Evolutionary conservation across 1,140 invertebrate genomes (phyloP).

Genomic region (Ctenoplectra terminalis): DNA sequence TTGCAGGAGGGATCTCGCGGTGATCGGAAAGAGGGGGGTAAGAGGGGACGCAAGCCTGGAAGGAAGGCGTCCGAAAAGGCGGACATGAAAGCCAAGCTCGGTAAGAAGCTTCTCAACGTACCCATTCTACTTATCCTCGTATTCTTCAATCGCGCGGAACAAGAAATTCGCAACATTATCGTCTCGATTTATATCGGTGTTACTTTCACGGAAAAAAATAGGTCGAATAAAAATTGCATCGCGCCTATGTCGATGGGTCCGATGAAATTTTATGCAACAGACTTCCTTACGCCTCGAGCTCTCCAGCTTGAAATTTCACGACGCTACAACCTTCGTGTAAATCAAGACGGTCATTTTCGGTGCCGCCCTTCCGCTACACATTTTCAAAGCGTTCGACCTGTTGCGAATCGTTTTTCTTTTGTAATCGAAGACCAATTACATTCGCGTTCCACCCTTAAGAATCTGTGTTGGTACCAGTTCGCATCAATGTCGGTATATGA

Average conservation of each 20-base stretch:
- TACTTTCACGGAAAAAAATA: not conserved
- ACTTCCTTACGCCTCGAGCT: not conserved
- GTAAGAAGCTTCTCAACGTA: slow-evolving; percentile 84
- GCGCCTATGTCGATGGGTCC: not conserved
- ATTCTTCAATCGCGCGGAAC: not conserved
- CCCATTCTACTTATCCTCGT: not conserved
- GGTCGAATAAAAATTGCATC: not conserved
- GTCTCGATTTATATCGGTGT: not conserved
- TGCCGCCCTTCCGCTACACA: not conserved
- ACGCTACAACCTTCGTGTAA: not conserved
- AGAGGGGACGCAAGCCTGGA: slow-evolving; percentile 94
- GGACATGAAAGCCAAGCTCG: slow-evolving; percentile 97
- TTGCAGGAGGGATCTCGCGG: slow-evolving; percentile 84
- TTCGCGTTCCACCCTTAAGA: not conserved
- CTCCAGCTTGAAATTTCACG: not conserved
- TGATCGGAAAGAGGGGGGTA: slow-evolving; percentile 90
- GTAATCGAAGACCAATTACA: not conserved
- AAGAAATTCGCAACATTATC: no score
- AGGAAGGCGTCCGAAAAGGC: slow-evolving; percentile 94
- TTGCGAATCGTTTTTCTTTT: not conserved
- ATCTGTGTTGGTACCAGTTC: not conserved
- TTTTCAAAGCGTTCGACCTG: not conserved
- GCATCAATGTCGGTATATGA: not conserved
- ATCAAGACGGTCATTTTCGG: not conserved
- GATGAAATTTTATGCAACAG: not conserved